Evolutionary conservation across 2,888 invertebrate species (phyloP), one percentile per base, ranked within the genome.

Genomic region (Iselma pallidipennis): DNA sequence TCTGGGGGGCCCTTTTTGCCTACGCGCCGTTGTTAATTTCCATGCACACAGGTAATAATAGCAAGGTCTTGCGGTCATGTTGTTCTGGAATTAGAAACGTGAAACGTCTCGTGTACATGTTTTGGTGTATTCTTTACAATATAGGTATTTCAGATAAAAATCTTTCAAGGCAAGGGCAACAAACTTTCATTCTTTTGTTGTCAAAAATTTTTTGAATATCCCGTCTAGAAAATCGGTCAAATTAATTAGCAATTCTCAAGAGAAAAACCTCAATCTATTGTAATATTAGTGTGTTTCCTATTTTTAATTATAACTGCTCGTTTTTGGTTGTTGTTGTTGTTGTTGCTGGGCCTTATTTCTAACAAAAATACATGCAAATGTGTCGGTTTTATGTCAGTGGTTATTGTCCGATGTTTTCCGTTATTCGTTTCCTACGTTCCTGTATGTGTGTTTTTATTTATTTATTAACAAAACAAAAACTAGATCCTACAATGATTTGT

Each of bases 121-220:
- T 37, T 37, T 16, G 37, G 37, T 37, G 37, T 37, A n/a, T n/a
- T n/a, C n/a, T n/a, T n/a, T n/a, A 16, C 37, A 37, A 37, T 37
- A 37, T 12, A 37, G n/a, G n/a, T n/a, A 7, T 37, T 37, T 16
- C 16, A 37, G 37, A 37, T 37, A 37, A 23, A n/a, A 25, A 49
- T 26, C 49, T 25, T 25, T 49, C 49, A 49, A 49, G 23, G 49
- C 10, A 49, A 49, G 26, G 23, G 49, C 26, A 25, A 49, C 49
- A 49, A 49, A 49, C 49, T 49, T 49, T 49, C 49, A 23, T 23
- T 23, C 0, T 3, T 49, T 49, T 49, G 6, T 14, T 9, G 10
- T 31, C n/a, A 31, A n/a, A 31, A 14, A n/a, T n/a, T n/a, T n/a
- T n/a, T n/a, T n/a, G n/a, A n/a, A n/a, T n/a, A n/a, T n/a, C n/a